phyloP scores from a whole-genome alignment of 2,888 invertebrate genomes.

The Leptura quadrifasciata region DNA sequence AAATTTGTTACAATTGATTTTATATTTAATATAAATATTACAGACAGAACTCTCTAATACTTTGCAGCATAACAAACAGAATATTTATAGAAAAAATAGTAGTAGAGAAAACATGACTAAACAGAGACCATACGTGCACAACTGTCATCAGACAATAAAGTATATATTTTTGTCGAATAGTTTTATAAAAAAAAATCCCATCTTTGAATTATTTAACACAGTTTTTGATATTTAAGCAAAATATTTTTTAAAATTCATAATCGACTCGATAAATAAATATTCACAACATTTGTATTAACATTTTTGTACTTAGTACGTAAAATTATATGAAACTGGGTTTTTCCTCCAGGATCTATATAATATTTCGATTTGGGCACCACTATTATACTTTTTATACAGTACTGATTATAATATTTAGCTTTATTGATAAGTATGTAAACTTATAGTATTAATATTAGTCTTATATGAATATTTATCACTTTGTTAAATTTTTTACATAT shows the following conservation, averaged over 20 bases:
- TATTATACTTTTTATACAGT: neutral
- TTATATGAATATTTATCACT: constrained; percentile 23
- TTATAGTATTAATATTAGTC: neutral
- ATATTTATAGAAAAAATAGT: too few species aligned
- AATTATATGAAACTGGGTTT: neutral
- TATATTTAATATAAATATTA: too few species aligned
- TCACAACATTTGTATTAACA: neutral
- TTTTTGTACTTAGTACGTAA: neutral
- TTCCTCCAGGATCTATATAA: neutral
- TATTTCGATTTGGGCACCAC: constrained; percentile 3
- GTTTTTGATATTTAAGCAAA: neutral
- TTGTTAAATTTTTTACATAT: constrained; percentile 27
- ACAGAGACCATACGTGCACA: neutral
- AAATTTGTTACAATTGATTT: too few species aligned
- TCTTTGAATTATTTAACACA: neutral
- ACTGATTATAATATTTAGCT: constrained; percentile 29
- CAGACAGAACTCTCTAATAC: too few species aligned
- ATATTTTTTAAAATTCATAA: neutral
- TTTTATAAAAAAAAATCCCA: neutral
- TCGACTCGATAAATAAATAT: too few species aligned
- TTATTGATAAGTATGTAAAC: constrained; percentile 8
- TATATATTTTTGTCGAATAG: neutral
- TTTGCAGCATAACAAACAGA: too few species aligned
- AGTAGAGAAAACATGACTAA: neutral
- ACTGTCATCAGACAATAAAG: neutral